These are phyloP conservation scores for Grallaria varia DNA, from an alignment of 2,113 vertebrate genomes.

Conservation along the genomic window DNA sequence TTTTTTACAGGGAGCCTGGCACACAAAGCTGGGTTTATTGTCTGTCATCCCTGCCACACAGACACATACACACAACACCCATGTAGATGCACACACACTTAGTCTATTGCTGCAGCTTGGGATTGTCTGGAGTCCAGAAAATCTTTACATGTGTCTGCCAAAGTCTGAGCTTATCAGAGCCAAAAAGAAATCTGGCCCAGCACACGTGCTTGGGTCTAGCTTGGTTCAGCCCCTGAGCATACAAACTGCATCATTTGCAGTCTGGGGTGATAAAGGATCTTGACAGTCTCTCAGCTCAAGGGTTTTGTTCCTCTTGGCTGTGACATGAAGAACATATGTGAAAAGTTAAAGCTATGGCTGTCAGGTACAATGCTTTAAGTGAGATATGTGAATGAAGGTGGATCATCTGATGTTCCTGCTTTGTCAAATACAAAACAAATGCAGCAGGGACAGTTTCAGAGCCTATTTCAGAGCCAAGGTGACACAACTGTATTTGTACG, in stretches of 20 bases:
- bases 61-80: background rate
- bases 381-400: background rate
- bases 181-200: slow-evolving; percentile 1
- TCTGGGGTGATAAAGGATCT: background rate
- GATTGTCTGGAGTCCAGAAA: slow-evolving; percentile 2
- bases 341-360: background rate
- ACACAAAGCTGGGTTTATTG: slow-evolving; percentile 2
- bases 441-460: background rate
- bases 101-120: background rate
- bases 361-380: background rate
- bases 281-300: background rate
- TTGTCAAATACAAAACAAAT: background rate
- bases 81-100: background rate
- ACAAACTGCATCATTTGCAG: background rate
- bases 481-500: background rate
- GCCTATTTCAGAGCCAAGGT: background rate
- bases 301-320: background rate
- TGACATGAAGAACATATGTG: background rate
- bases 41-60: background rate
- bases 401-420: background rate
- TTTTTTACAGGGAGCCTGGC: slow-evolving; percentile 16
- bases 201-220: background rate
- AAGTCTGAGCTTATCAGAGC: background rate
- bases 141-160: background rate
- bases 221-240: background rate